A percentile compares a stretch with the other conserved stretches of the same genome.
Evolutionary conservation across 2,888 invertebrate genomes (phyloP).

Genomic region (Fissipunctia ypsillon): DNA sequence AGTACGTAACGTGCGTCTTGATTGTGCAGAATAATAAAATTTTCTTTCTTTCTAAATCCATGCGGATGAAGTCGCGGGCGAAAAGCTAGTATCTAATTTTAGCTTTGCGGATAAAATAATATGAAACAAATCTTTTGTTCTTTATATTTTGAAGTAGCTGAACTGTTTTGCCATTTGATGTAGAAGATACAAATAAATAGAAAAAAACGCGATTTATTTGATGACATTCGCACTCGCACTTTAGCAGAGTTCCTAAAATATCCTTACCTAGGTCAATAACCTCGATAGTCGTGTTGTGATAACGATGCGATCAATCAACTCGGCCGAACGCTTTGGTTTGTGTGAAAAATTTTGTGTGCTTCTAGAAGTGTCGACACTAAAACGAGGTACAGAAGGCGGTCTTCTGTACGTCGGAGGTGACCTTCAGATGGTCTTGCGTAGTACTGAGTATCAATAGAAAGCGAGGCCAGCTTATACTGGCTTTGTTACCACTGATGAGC

Average conservation of each 20-base stretch:
- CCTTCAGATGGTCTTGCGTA: too few species aligned
- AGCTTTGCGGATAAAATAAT: too few species aligned
- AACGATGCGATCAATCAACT: conserved; percentile 11
- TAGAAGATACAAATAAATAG: neutral
- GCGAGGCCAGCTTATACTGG: too few species aligned
- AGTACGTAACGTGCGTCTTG: neutral
- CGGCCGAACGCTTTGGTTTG: neutral
- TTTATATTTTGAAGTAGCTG: neutral
- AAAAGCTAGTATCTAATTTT: too few species aligned
- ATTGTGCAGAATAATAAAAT: neutral
- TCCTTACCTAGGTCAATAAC: conserved; percentile 28
- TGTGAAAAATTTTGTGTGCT: neutral
- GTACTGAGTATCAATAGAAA: too few species aligned
- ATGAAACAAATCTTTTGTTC: neutral
- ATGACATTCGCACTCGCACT: conserved; percentile 2
- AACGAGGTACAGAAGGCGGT: neutral
- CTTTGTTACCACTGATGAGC: too few species aligned
- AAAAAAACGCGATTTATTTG: neutral
- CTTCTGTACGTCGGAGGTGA: neutral
- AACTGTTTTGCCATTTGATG: neutral
- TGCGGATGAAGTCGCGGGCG: too few species aligned
- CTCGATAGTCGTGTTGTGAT: conserved; percentile 11
- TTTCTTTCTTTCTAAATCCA: neutral
- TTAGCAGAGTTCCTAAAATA: neutral
- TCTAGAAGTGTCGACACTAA: neutral